Base-by-base conservation (phyloP, 2,888 invertebrate genomes). In the Plemyria rubiginata region DNA sequence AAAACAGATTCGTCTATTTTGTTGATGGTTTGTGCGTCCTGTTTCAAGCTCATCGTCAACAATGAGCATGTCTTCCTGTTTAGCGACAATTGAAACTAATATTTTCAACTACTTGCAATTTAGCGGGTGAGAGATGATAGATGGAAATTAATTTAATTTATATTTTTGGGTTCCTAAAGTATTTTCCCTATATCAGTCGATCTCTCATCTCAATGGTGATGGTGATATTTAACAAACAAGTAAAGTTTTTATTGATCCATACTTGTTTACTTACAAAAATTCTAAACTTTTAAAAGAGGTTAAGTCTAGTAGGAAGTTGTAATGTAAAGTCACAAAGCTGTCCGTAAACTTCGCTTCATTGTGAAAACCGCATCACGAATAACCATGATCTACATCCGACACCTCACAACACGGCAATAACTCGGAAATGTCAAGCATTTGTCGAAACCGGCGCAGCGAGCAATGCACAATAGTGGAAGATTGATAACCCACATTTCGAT, bases 1-100 rank as follows among this genome's bases (percentile, higher is more conserved):
- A 65, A 64, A 68, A 62, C 62, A 67, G 60, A 67, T 70, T 66
- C 68, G 66, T 70, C 60, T 68, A 62, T 51, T 60, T 64, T 55
- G 41, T 59, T 45, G 58, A 46, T 58, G 36, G 38, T 40, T 54
- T 36, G 43, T 49, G 22, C 58, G 51, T 48, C 68, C 70, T 77
- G 74, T 73, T 72, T 68, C 54, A 38, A 11, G 11, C 11, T 32
- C 32, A 59, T 22, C 50, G 54, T 57, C 58, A 60, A 71, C 67
- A 70, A 70, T 73, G 74, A 75, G 70, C 70, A 63, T 60, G 57
- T 56, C 75, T 77, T 80, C 80, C 80, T 78, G 80, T 73, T 78
- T 74, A 73, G 64, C 66, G 66, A 73, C 75, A 77, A 73, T 74
- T 74, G 76, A 65, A 60, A 65, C 62, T 62, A 48, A 51, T 58